Percentiles rank a stretch among this genome's conserved stretches.
Evolutionary conservation across 2,888 invertebrate species (phyloP).

Genomic region (Mallateleia sp.): DNA sequence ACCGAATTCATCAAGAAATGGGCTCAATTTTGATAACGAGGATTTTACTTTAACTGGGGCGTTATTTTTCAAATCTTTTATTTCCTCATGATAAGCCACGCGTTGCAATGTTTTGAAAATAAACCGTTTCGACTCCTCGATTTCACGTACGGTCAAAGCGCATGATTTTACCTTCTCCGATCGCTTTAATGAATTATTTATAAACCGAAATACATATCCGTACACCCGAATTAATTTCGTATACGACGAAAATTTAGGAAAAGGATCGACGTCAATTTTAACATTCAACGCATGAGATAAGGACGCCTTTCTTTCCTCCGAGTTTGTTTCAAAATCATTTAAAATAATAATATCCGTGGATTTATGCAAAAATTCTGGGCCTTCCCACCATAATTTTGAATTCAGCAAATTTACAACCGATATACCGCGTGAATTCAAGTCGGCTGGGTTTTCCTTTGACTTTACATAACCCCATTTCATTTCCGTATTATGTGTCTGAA

Average conservation of each 20-base stretch:
- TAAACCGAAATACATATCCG: conserved; percentile 20
- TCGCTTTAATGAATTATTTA: too few species aligned
- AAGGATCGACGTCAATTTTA: neutral
- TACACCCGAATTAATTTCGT: conserved; percentile 11
- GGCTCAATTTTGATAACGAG: too few species aligned
- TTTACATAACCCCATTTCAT: neutral
- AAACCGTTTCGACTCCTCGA: too few species aligned
- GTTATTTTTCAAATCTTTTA: too few species aligned
- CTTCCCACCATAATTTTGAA: conserved; percentile 25
- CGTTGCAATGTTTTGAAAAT: too few species aligned
- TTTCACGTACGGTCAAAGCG: too few species aligned
- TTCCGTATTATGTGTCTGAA: neutral
- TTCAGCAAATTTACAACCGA: neutral
- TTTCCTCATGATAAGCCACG: too few species aligned
- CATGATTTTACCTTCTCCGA: too few species aligned
- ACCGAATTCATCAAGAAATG: neutral
- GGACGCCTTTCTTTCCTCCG: neutral
- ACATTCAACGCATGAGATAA: neutral
- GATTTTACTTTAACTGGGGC: too few species aligned
- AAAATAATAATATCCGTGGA: too few species aligned
- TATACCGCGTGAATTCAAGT: neutral
- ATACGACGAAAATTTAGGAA: neutral
- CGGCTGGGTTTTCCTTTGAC: conserved; percentile 9
- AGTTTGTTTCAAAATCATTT: conserved; percentile 10
- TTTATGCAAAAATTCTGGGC: neutral